Evolutionary conservation across 37 sponge, comb jelly and placozoan species (phyloP).

Genomic region (Lycopodina hypogea): DNA sequence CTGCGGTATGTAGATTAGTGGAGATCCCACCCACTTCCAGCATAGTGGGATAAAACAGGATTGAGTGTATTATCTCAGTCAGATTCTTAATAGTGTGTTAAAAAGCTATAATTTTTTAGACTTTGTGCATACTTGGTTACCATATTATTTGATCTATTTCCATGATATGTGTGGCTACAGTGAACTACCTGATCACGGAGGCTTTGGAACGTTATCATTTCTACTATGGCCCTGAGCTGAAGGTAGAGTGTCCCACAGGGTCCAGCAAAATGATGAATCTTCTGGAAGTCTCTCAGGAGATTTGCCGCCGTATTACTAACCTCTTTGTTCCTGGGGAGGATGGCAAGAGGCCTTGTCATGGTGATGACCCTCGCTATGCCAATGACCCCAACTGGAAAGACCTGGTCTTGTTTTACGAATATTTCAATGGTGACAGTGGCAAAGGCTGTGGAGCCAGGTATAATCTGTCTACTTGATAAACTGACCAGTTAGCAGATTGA

Average conservation of each 20-base stretch:
- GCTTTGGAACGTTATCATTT: conserved; percentile 88
- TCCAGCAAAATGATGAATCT: conserved; percentile 80
- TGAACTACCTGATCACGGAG: conserved; percentile 91
- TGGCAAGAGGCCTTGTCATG: conserved; percentile 82
- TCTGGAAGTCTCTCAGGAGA: conserved; percentile 73
- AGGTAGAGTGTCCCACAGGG: conserved; percentile 89
- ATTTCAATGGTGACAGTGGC: conserved; percentile 91
- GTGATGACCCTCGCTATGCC: conserved; percentile 69
- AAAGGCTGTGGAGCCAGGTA: conserved; percentile 96
- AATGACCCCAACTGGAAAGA: conserved; percentile 88
- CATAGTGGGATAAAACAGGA: too few relatives aligned
- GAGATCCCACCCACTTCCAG: too few relatives aligned
- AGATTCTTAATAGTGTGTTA: too few relatives aligned
- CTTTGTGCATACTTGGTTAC: too few relatives aligned
- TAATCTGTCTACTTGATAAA: too few relatives aligned
- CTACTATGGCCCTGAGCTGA: conserved; percentile 84
- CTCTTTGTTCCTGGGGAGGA: conserved; percentile 74
- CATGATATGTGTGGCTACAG: too few relatives aligned
- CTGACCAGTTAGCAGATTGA: too few relatives aligned
- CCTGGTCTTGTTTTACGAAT: conserved; percentile 94
- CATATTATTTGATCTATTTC: too few relatives aligned
- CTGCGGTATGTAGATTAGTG: conserved; percentile 52
- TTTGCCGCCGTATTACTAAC: conserved; percentile 54
- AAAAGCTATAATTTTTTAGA: too few relatives aligned
- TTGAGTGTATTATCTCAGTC: too few relatives aligned